Base-by-base conservation (phyloP, 2,113 vertebrate genomes). In the Macrotus californicus region DNA sequence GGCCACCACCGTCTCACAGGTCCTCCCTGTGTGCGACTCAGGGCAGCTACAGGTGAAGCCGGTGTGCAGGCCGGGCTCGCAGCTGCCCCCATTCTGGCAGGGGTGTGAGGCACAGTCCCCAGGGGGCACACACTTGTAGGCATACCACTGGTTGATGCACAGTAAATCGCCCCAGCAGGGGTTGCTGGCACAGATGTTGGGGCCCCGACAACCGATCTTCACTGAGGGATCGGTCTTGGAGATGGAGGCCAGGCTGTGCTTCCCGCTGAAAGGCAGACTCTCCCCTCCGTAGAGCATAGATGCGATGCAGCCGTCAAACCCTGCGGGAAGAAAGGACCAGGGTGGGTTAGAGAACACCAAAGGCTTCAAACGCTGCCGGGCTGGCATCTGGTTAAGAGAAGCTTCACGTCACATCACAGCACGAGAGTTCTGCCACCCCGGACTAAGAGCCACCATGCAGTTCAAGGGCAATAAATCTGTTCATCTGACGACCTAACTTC, bases 81-180 rank as follows among this genome's bases (percentile, higher is more conserved):
- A 99, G 98, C 98, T 99, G 87, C 99, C 99, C 0, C 99, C 99
- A 3, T 99, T 99, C 91, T 98, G 99, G 97, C 99, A 99, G 4
- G 99, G 99, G 81, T 93, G 98, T 4, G 99, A 99, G 81, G 99
- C 93, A 0, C 99, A 99, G 97, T 99, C 99, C 0, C 99, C 99
- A 0, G 99, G 99, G 0, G 98, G 99, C n/a, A 99, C 99, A 0
- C 99, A 99, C 96, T 98, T 99, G 98, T 99, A 99, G 1, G 99
- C 98, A 4, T 99, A 99, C 99, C 99, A 99, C 97, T 99, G 99
- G 97, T 99, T 99, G 93, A 99, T 97, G 67, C 99, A 99, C 98
- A 99, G 98, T 39, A 99, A 96, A 16, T 99, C 99, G 0, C 99
- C 99, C 99, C 98, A 99, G 97, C 99, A 99, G 0, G 99, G 99